Base-by-base conservation (phyloP, 2,888 invertebrate species). In the Sisyra terminalis region DNA sequence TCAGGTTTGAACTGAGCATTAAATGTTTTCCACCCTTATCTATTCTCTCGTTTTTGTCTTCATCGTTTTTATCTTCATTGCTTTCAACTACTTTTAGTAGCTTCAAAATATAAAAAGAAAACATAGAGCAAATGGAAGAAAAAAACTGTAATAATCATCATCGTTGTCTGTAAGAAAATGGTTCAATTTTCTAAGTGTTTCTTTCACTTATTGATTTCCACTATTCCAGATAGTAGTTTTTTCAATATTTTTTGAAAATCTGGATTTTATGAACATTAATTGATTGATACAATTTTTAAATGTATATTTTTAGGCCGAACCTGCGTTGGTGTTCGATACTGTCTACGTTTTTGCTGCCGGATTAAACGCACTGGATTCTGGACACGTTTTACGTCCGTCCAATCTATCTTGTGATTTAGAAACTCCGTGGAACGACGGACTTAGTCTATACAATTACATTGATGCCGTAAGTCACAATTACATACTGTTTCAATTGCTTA, bases 331-430 rank as follows among this genome's bases (percentile, higher is more conserved):
- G 52, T 88, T 82, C 59, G 88, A 89, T 56, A 83, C 87, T 2
- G 88, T 89, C 0, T 83, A 84, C 54, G 78, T 83, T 6, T 73
- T 88, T 51, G 86, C 83, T 2, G 71, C 79, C 50, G 88, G 86
- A 2, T 60, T 89, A 31, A 76, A 80, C 10, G 71, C 78, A 3
- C 70, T 86, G 50, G 78, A 78, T 55, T 66, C 71, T 9, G 78
- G 81, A 46, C 75, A 80, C 50, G 68, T 78, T 10, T 65, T 81
- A 39, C 70, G 71, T 17, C 69, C 78, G 0, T 72, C 73, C 37
- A 88, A 88, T 62, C 68, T 84, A n/a, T 84, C 86, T 3, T 89
- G 89, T 54, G 86, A 87, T 39, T 69, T 70, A 3, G 87, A 85
- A 47, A 65, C 71, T 36, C 79, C 82, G 0, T 86, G 88, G 85